Conservation (phyloP, 2,113 vertebrate genomes). For the Sphaerodactylus townsendi region DNA sequence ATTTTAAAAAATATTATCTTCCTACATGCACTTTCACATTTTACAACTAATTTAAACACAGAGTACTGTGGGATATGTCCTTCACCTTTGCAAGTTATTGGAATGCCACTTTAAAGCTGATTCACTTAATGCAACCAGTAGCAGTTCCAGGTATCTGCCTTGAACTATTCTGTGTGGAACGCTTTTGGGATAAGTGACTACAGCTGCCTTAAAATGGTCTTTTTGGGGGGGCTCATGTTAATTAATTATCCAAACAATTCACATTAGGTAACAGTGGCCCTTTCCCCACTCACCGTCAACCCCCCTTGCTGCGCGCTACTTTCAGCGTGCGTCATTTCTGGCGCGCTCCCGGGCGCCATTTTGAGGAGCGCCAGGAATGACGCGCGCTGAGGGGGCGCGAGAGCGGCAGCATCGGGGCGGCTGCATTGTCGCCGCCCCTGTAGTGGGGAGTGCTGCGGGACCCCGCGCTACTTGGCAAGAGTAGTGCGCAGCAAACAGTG, state of each 20-base stretch:
- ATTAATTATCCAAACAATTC: background rate
- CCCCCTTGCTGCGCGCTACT: too few relatives aligned
- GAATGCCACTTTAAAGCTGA: background rate
- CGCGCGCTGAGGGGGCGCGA: too few relatives aligned
- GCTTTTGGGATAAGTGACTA: background rate
- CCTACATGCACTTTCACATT: background rate
- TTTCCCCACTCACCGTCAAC: too few relatives aligned
- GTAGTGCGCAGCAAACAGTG: too few relatives aligned
- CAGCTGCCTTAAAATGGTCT: background rate
- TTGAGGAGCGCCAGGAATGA: too few relatives aligned
- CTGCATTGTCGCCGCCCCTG: too few relatives aligned
- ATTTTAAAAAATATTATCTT: background rate
- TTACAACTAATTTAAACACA: background rate
- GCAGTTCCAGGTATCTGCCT: background rate
- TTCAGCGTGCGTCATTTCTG: too few relatives aligned
- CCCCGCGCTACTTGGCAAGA: too few relatives aligned
- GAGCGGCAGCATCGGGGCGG: too few relatives aligned
- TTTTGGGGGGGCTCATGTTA: background rate
- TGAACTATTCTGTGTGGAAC: background rate
- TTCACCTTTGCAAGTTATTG: background rate
- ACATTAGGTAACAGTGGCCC: background rate
- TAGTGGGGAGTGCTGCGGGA: too few relatives aligned
- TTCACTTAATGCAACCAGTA: background rate
- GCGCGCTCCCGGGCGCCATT: too few relatives aligned
- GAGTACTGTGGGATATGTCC: background rate